Base-by-base conservation (phyloP, 2,888 invertebrate genomes). In the Cheilosia scutellata region DNA sequence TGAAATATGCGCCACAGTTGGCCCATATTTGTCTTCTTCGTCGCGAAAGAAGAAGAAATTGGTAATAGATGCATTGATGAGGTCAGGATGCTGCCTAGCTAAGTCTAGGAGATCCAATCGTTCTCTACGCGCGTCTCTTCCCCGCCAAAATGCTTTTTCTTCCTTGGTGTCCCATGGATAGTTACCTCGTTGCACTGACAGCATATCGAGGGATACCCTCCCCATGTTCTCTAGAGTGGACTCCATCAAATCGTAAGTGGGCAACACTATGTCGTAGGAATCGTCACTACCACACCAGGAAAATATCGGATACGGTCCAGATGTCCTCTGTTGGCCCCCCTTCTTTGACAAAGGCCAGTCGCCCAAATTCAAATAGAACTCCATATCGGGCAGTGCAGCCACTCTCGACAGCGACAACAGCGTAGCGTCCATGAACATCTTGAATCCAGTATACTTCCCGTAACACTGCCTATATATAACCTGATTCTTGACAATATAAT, bases 201-300 rank as follows among this genome's bases (percentile, higher is more conserved):
- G 92, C 93, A 97, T 96, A 91, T 98, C 98, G 87, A 98, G 91
- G 89, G 96, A 96, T 0, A 98, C 97, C 89, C 98, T 95, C 89
- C 97, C 97, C 97, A 99, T 98, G 93, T 96, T 97, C 93, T 98
- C 97, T 84, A 98, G 92, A 1, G 97, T 95, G 13, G 98, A 96
- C 93, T 98, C 97, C 0, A 98, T 98, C 58, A 99, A 93, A 91
- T 99, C 98, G 92, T 99, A 99, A 0, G 98, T 98, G 6, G 99
- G 99, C 94, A 99, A 94, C 33, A 98, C 95, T 91, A 99, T 98
- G 92, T 99, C 99, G 89, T 94, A 93, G 5, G 96, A 95, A 79
- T 96, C 95, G 77, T 95, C 94, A 87, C 97, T 98, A 1, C 98
- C 98, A 92, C 99, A 99, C 99, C 99, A 99, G 16, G 98, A 98